A percentile compares a stretch with the other conserved stretches of the same genome.
These are phyloP conservation scores for Bombyx mori DNA, from an alignment of 1,140 invertebrate genomes.

Conservation along the genomic window ASM3026992v2 NC_085124.1:11262501-11263000, in stretches of 20 bases:
- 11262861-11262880: too few relatives aligned
- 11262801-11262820: constrained; percentile 32
- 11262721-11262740: too few relatives aligned
- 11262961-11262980: too few relatives aligned
- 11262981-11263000: too few relatives aligned
- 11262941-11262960: too few relatives aligned
- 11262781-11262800: constrained; percentile 44
- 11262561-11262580: constrained; percentile 6
- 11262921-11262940: too few relatives aligned
- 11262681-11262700: neutral
- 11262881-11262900: too few relatives aligned
- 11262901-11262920: too few relatives aligned
- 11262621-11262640: constrained; percentile 55
- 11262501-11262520: constrained; percentile 6
- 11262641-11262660: constrained; percentile 56
- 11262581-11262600: constrained; percentile 54
- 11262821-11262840: constrained; percentile 3
- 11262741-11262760: constrained; percentile 35
- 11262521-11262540: constrained; percentile 5
- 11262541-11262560: constrained; percentile 24
- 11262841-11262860: too few relatives aligned
- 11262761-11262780: constrained; percentile 41
- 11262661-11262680: constrained; percentile 11
- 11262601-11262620: constrained; percentile 67
- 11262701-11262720: too few relatives aligned